phyloP scores from a whole-genome alignment of 92 coral and sea anemone genomes.

The Hydrozoanthus gracilis region DNA sequence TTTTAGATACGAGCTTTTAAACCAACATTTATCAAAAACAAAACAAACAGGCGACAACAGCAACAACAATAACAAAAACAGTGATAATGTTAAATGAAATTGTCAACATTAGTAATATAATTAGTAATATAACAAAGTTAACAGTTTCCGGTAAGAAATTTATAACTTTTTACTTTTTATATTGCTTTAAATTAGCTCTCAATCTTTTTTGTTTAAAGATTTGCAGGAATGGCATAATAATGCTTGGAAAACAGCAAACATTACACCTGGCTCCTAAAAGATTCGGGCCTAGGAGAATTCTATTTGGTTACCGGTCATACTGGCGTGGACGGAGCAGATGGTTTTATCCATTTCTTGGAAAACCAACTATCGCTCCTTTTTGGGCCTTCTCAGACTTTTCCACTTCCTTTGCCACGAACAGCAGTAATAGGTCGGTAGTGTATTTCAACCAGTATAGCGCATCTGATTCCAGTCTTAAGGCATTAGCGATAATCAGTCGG shows the following conservation, averaged over 20 bases:
- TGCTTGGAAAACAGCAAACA: not conserved
- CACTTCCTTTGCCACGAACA: conserved; percentile 13
- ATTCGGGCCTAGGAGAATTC: conserved; percentile 1
- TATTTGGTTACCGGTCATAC: not conserved
- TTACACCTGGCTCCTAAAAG: not conserved
- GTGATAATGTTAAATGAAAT: no score
- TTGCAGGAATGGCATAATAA: not conserved
- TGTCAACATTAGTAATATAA: no score
- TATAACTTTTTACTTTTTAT: not conserved
- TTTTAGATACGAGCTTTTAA: no score
- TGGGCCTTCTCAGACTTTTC: not conserved
- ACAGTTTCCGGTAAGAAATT: no score
- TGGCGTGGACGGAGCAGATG: not conserved
- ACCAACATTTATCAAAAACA: no score
- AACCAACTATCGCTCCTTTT: not conserved
- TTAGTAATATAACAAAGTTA: not conserved
- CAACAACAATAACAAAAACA: no score
- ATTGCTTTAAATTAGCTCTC: no score
- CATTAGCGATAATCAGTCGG: not conserved
- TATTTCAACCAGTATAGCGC: conserved; percentile 19
- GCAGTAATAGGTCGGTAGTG: conserved; percentile 9
- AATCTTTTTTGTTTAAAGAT: not conserved
- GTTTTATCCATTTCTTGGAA: not conserved
- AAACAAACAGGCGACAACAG: no score
- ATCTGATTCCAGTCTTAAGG: not conserved